Percentiles rank a stretch among this genome's conserved stretches.
Evolutionary conservation across 2,888 invertebrate species (phyloP).

Genomic region (Octonoba sinensis): DNA sequence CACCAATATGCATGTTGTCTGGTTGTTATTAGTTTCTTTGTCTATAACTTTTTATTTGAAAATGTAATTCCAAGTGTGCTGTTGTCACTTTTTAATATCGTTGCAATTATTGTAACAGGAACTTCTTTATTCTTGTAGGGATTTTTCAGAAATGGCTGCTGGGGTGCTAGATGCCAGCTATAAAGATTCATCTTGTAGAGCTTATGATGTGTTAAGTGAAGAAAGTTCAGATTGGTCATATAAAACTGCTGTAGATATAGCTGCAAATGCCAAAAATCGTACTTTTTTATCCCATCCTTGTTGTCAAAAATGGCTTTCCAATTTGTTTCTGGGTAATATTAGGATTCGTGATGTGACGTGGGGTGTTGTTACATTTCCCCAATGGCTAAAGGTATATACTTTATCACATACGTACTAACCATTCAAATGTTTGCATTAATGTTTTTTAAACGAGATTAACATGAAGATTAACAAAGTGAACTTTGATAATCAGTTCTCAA

Average conservation of each 20-base stretch:
- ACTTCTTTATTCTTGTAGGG: constrained; percentile 65
- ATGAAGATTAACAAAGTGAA: too few species aligned
- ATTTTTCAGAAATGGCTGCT: constrained; percentile 70
- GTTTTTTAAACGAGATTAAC: too few species aligned
- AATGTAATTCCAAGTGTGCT: too few species aligned
- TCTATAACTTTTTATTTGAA: too few species aligned
- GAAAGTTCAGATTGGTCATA: constrained; percentile 66
- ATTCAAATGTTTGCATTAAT: too few species aligned
- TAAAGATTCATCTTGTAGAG: constrained; percentile 65
- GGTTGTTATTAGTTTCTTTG: too few species aligned
- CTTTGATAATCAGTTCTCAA: too few species aligned
- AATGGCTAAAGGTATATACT: constrained; percentile 69
- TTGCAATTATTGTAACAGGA: not conserved
- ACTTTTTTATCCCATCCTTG: constrained; percentile 71
- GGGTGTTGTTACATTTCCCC: constrained; percentile 69
- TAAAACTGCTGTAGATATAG: constrained; percentile 66
- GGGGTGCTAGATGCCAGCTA: constrained; percentile 66
- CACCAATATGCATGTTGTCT: too few species aligned
- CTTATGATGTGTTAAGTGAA: constrained; percentile 66
- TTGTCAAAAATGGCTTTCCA: constrained; percentile 71
- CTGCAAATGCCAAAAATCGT: constrained; percentile 65
- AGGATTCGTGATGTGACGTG: constrained; percentile 69
- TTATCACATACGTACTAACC: too few species aligned
- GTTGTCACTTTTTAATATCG: too few species aligned
- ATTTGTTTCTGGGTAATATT: constrained; percentile 69